Conservation (phyloP, 1,140 invertebrate species). For the Episyrphus balteatus region DNA sequence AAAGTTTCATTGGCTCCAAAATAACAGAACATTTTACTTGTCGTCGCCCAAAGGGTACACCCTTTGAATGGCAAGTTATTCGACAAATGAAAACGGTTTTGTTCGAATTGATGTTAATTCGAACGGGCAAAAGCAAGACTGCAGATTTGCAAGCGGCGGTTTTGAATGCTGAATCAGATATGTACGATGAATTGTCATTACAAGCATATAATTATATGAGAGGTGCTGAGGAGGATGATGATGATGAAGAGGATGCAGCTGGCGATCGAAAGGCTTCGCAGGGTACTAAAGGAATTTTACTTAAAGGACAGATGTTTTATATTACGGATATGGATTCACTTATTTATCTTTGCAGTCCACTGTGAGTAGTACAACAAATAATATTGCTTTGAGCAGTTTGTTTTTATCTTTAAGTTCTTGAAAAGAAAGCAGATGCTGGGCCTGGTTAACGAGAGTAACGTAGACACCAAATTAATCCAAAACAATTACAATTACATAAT, state of each 20-base stretch:
- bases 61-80: conserved; percentile 62
- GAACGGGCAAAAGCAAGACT: conserved; percentile 31
- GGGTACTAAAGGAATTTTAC: conserved; percentile 54
- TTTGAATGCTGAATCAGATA: conserved; percentile 26
- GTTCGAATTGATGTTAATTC: conserved; percentile 61
- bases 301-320: conserved; percentile 78
- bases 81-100: conserved; percentile 56
- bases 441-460: no score
- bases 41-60: conserved; percentile 59
- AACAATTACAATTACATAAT: no score
- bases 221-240: conserved; percentile 2
- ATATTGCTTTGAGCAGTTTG: no score
- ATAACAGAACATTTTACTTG: conserved; percentile 57
- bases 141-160: conserved; percentile 20
- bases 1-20: conserved; percentile 47
- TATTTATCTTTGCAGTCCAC: conserved; percentile 73
- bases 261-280: conserved; percentile 55
- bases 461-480: no score
- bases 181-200: conserved; percentile 20
- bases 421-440: no score
- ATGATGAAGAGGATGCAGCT: conserved; percentile 15
- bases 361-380: no score
- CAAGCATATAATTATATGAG: conserved; percentile 14
- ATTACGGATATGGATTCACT: conserved; percentile 65
- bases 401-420: no score